Conservation (phyloP, 2,888 invertebrate species). For the Petrolisthes cinctipes region DNA sequence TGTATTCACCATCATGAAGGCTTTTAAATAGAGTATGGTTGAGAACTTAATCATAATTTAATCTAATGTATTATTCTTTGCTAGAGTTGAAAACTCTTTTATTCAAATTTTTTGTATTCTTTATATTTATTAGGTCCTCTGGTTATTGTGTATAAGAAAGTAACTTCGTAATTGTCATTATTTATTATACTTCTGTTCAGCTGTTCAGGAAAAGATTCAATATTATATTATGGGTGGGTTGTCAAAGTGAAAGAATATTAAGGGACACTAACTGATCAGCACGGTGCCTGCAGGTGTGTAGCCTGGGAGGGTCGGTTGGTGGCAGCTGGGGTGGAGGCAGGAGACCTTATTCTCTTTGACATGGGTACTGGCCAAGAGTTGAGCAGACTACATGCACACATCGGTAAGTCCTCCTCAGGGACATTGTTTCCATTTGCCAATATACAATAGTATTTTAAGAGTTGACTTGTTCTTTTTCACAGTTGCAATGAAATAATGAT, state of each 20-base stretch:
- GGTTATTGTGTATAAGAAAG: too few relatives aligned
- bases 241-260: background rate
- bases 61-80: too few relatives aligned
- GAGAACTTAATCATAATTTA: too few relatives aligned
- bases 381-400: slow-evolving; percentile 25
- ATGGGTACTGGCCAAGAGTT: slow-evolving; percentile 50
- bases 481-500: background rate
- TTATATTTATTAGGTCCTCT: too few relatives aligned
- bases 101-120: too few relatives aligned
- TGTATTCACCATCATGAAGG: too few relatives aligned
- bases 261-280: background rate
- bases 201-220: too few relatives aligned
- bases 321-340: slow-evolving; percentile 30
- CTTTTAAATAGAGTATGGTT: too few relatives aligned
- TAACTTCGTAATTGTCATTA: too few relatives aligned
- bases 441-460: background rate
- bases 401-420: slow-evolving; percentile 10
- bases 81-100: too few relatives aligned
- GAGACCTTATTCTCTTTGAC: slow-evolving; percentile 47
- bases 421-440: background rate
- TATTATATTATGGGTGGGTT: too few relatives aligned
- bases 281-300: slow-evolving; percentile 33
- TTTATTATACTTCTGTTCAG: too few relatives aligned
- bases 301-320: slow-evolving; percentile 48
- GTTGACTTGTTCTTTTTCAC: background rate